These are phyloP conservation scores for Delia radicum DNA, from an alignment of 1,140 invertebrate species.

Conservation along the genomic window DNA sequence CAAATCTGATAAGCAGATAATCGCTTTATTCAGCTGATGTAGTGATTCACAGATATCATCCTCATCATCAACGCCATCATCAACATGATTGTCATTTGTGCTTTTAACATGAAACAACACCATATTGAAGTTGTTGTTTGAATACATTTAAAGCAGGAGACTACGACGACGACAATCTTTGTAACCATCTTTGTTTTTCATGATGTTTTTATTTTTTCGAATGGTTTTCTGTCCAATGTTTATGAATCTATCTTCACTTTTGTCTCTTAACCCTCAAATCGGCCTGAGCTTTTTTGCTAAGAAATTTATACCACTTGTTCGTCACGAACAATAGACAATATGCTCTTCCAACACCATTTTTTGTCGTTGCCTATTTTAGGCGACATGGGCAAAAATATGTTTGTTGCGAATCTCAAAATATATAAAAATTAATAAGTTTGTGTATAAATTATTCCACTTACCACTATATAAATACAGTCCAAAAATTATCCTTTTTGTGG, in stretches of 20 bases:
- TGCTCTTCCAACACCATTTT: no score
- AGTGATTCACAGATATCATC: not conserved
- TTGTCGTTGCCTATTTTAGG: no score
- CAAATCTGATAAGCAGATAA: constrained; percentile 1
- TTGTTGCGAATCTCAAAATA: no score
- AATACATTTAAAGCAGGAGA: no score
- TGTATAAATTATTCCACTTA: no score
- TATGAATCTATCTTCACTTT: not conserved
- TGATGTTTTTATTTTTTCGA: not conserved
- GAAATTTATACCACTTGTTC: no score
- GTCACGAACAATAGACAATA: no score
- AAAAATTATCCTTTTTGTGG: no score
- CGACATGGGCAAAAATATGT: no score
- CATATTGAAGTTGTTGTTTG: not conserved
- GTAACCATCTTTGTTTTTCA: not conserved
- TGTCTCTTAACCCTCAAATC: not conserved
- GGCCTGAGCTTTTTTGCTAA: no score
- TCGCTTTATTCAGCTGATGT: not conserved
- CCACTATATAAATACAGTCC: no score
- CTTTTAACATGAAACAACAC: not conserved
- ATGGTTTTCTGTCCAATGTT: not conserved
- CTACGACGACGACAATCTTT: not conserved
- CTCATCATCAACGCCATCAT: not conserved
- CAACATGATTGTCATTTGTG: not conserved
- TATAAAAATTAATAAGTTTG: no score